A percentile compares a stretch with the other conserved stretches of the same genome.
Conservation (phyloP, 2,113 vertebrate species). For the Perognathus longimembris region DNA sequence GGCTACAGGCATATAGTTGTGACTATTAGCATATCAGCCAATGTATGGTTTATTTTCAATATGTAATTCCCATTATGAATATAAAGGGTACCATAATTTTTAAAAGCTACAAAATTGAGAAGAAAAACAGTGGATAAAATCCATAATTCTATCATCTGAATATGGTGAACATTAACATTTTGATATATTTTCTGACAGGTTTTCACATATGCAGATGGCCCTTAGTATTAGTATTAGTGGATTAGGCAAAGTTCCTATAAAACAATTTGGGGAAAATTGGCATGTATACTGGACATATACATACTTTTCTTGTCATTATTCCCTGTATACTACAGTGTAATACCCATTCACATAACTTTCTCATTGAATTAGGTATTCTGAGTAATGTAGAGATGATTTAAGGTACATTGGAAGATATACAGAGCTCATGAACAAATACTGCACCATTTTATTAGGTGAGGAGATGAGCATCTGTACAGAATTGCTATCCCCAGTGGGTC, state of each 20-base stretch:
- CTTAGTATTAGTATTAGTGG: neutral
- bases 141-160: conserved; percentile 45
- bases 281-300: neutral
- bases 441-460: neutral
- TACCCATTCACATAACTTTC: neutral
- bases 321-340: neutral
- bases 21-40: conserved; percentile 32
- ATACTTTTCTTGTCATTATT: neutral
- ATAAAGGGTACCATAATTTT: neutral
- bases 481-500: neutral
- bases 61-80: conserved; percentile 48
- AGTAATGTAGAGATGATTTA: neutral
- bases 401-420: neutral
- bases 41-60: conserved; percentile 47
- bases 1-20: neutral
- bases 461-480: neutral
- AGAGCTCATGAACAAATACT: neutral
- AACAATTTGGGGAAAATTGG: neutral
- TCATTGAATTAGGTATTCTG: neutral
- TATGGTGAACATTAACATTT: conserved; percentile 4
- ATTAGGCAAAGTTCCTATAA: neutral
- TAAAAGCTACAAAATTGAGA: conserved; percentile 36
- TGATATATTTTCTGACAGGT: neutral
- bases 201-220: neutral
- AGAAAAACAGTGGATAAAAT: conserved; percentile 16